Conservation (phyloP, 2,797 vertebrate genomes). For the Acrossocheilus fasciatus region DNA sequence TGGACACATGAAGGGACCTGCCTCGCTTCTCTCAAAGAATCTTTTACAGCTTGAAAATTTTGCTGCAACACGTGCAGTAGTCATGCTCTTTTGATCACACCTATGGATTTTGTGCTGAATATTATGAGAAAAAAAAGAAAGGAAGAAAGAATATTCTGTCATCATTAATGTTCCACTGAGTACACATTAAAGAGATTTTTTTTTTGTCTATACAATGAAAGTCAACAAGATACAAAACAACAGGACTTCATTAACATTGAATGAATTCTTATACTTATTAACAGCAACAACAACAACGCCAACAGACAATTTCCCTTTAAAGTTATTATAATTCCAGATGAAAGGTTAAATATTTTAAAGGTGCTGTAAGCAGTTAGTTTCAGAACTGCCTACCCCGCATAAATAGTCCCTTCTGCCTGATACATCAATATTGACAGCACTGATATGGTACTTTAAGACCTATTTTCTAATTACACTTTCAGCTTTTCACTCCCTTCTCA, state of each 20-base stretch:
- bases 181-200: background rate
- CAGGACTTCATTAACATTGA: background rate
- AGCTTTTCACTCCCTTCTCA: background rate
- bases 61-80: background rate
- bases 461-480: background rate
- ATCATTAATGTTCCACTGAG: background rate
- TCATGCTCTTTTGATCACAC: background rate
- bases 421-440: background rate
- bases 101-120: background rate
- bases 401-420: background rate
- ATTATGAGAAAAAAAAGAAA: background rate
- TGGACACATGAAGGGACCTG: conserved; percentile 41
- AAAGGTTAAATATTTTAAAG: background rate
- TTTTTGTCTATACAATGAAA: background rate
- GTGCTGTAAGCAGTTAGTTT: background rate
- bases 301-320: background rate
- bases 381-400: background rate
- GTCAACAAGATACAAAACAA: background rate
- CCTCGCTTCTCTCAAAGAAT: conserved; percentile 13
- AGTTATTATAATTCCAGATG: background rate
- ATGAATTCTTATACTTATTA: background rate
- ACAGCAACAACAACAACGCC: background rate
- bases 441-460: background rate
- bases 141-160: background rate
- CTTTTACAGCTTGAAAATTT: conserved; percentile 10